Evolutionary conservation across 1,140 invertebrate species (phyloP).

Genomic region (Drosophila baimaii): DNA sequence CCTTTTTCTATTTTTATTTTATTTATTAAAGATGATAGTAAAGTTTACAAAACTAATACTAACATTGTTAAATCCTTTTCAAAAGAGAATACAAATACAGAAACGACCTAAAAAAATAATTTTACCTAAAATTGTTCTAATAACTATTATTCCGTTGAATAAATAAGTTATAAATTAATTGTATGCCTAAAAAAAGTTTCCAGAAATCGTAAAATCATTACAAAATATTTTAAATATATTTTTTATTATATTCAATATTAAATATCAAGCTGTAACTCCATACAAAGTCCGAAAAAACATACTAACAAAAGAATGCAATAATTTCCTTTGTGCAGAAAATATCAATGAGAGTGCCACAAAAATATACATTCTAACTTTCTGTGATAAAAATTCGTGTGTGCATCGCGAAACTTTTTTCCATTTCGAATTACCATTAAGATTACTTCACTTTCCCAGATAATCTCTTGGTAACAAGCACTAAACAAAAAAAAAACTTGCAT

Average conservation of each 20-base stretch:
- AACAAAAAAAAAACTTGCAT: slow-evolving; percentile 55
- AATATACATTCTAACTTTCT: slow-evolving; percentile 6
- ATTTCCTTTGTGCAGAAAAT: background rate
- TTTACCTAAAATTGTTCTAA: too few relatives aligned
- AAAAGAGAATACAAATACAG: too few relatives aligned
- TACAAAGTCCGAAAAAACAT: background rate
- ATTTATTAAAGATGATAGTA: too few relatives aligned
- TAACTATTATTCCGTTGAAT: background rate
- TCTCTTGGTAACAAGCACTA: slow-evolving; percentile 17
- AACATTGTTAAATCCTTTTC: too few relatives aligned
- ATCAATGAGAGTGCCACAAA: background rate
- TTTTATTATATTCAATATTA: background rate
- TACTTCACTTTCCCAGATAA: slow-evolving; percentile 36
- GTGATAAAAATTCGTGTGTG: background rate
- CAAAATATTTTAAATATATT: too few relatives aligned
- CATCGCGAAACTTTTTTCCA: background rate
- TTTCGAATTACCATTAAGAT: slow-evolving; percentile 6
- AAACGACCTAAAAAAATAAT: too few relatives aligned
- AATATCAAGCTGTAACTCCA: background rate
- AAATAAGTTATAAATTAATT: too few relatives aligned
- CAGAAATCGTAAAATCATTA: too few relatives aligned
- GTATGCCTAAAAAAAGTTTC: too few relatives aligned
- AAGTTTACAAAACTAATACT: too few relatives aligned
- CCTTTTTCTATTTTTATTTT: too few relatives aligned
- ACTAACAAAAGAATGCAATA: background rate